Conservation (phyloP, 2,888 invertebrate genomes). For the Laspeyria flexula region DNA sequence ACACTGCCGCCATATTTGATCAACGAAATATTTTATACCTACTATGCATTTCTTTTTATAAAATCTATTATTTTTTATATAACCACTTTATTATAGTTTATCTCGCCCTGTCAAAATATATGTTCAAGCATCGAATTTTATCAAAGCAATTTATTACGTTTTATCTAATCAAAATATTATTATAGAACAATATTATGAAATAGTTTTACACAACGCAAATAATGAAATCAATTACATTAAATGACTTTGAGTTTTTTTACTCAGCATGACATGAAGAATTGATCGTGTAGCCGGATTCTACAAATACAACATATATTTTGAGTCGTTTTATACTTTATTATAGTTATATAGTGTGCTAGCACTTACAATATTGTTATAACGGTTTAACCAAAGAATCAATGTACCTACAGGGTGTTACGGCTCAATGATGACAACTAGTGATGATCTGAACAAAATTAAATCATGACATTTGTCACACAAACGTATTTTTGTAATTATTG, state of each 20-base stretch:
- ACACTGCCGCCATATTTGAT: slow-evolving; percentile 18
- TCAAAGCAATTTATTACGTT: no score
- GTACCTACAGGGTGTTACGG: slow-evolving; percentile 36
- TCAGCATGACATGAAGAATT: no score
- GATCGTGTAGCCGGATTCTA: no score
- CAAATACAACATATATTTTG: background rate
- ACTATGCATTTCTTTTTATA: background rate
- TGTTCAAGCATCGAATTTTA: background rate
- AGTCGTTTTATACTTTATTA: no score
- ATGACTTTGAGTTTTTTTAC: no score
- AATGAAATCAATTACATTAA: no score
- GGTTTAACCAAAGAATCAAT: slow-evolving; percentile 39
- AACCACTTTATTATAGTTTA: slow-evolving; percentile 2
- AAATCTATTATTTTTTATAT: background rate
- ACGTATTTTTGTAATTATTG: slow-evolving; percentile 26
- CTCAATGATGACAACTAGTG: slow-evolving; percentile 19
- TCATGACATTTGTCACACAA: slow-evolving; percentile 31
- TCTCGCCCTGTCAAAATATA: background rate
- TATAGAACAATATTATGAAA: no score
- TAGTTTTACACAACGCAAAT: no score
- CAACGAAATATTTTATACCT: slow-evolving; percentile 16
- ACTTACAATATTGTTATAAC: background rate
- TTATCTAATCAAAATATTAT: no score
- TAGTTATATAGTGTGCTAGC: slow-evolving; percentile 3
- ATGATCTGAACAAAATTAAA: slow-evolving; percentile 32